phyloP scores from a whole-genome alignment of 1,140 invertebrate species.

The Microplitis mediator region DNA sequence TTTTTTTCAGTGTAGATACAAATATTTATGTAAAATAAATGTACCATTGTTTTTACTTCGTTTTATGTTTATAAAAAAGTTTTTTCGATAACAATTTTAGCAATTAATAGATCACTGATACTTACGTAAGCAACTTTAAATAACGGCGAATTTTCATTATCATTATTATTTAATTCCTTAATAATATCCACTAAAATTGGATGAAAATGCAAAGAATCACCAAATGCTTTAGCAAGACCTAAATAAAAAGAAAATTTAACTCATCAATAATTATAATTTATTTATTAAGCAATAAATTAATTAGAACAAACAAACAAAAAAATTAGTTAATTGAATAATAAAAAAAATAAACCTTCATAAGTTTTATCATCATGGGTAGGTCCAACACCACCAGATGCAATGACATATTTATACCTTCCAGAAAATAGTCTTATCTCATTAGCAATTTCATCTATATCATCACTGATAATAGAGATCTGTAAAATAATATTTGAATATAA shows the following conservation, averaged over 20 bases:
- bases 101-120: neutral
- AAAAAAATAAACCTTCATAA: conserved; percentile 67
- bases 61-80: no score
- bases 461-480: conserved; percentile 73
- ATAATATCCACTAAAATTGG: conserved; percentile 68
- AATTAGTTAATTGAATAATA: neutral
- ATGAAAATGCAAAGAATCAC: conserved; percentile 65
- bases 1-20: no score
- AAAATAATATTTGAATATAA: conserved; percentile 15
- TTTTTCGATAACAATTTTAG: no score
- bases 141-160: conserved; percentile 50
- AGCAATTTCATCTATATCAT: conserved; percentile 74
- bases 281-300: no score
- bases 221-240: conserved; percentile 74
- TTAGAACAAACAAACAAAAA: conserved; percentile 16
- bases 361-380: conserved; percentile 88
- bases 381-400: conserved; percentile 82
- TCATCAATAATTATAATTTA: conserved; percentile 4
- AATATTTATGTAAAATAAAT: no score
- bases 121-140: conserved; percentile 62
- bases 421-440: conserved; percentile 73
- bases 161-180: conserved; percentile 54
- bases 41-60: no score
- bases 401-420: conserved; percentile 67
- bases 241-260: conserved; percentile 24